phyloP scores from a whole-genome alignment of 30 jellyfish, hydroid and myxozoan genomes.

The Aurelia coerulea region DNA sequence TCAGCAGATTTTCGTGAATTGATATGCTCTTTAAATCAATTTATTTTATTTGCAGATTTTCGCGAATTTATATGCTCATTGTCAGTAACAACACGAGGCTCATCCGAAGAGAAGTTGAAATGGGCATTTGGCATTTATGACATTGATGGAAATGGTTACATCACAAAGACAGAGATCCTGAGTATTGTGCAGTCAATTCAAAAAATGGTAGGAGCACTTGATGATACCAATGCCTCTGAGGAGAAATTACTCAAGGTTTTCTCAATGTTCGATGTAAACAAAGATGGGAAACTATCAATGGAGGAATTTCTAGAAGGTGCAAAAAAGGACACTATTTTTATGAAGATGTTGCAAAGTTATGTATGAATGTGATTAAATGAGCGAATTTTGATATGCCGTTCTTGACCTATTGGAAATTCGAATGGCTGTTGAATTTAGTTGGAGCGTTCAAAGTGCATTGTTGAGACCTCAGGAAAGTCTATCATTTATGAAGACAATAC shows the following conservation, averaged over 20 bases:
- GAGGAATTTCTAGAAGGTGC: slow-evolving; percentile 92
- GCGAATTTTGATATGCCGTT: too few relatives aligned
- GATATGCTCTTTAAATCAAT: too few relatives aligned
- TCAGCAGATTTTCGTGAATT: too few relatives aligned
- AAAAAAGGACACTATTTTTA: slow-evolving; percentile 77
- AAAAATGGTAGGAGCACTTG: slow-evolving; percentile 87
- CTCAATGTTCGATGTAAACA: slow-evolving; percentile 69
- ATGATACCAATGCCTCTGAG: slow-evolving; percentile 72
- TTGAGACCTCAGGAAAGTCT: too few relatives aligned
- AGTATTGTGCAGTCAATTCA: slow-evolving; percentile 83
- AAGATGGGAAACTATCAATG: slow-evolving; percentile 83
- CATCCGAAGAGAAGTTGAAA: slow-evolving; percentile 79
- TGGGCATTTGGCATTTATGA: slow-evolving; percentile 93
- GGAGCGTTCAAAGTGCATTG: too few relatives aligned
- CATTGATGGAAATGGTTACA: slow-evolving; percentile 93
- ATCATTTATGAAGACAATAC: too few relatives aligned
- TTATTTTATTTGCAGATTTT: slow-evolving; percentile 50
- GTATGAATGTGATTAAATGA: neutral
- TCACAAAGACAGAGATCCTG: slow-evolving; percentile 71
- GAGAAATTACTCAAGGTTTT: slow-evolving; percentile 69
- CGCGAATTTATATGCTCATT: slow-evolving; percentile 92
- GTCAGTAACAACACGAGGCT: slow-evolving; percentile 93
- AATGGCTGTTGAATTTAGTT: too few relatives aligned
- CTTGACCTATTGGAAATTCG: too few relatives aligned
- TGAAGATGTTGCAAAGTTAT: slow-evolving; percentile 80